Conservation (phyloP, 2,113 vertebrate genomes). For the Mus pahari region DNA sequence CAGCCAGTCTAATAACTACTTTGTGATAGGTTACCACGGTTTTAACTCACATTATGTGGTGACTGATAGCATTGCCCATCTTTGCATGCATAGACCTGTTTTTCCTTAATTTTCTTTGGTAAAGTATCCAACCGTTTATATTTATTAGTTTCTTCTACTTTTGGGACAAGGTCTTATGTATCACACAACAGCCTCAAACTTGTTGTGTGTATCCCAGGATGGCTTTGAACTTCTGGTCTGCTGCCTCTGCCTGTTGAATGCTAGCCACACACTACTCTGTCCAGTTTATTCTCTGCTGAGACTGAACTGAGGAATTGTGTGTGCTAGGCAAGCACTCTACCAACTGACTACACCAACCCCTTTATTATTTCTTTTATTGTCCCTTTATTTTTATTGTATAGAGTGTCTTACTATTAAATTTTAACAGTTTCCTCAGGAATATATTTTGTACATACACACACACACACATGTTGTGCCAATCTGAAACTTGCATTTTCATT, state of each 20-base stretch:
- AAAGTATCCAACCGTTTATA: neutral
- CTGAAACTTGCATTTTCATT: constrained; percentile 19
- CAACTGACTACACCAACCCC: neutral
- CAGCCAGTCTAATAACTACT: neutral
- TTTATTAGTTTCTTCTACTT: neutral
- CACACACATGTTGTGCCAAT: neutral
- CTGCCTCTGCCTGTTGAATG: neutral
- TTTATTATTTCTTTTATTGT: constrained; percentile 26
- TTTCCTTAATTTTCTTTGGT: constrained; percentile 11
- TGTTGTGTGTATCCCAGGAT: neutral
- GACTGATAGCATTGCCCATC: neutral
- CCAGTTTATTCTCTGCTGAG: neutral
- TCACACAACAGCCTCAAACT: neutral
- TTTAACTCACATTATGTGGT: neutral
- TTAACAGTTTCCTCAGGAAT: neutral
- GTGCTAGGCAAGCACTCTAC: neutral
- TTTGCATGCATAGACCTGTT: neutral
- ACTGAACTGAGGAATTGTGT: neutral
- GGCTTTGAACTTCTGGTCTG: neutral
- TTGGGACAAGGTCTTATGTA: neutral
- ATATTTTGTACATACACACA: neutral
- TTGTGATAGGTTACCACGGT: neutral
- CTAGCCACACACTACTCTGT: neutral
- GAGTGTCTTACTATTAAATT: neutral
- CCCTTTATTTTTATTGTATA: neutral